These are phyloP conservation scores for Orientallactaga bullata DNA, from an alignment of 2,113 vertebrate genomes.

Conservation along the genomic window DNA sequence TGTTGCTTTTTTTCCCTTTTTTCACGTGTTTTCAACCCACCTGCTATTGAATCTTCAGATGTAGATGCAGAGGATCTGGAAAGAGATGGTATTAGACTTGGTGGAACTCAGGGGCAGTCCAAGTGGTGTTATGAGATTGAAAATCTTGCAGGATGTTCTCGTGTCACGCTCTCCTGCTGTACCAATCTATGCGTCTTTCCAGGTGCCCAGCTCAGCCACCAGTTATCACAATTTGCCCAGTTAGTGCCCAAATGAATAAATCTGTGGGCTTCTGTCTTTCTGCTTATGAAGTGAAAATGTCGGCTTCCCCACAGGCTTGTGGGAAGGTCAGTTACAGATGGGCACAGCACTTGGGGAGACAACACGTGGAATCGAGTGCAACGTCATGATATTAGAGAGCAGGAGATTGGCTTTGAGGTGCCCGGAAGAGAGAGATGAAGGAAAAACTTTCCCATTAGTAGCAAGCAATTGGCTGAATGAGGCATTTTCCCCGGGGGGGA, in stretches of 20 bases:
- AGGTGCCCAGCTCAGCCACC: not conserved
- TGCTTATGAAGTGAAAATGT: not conserved
- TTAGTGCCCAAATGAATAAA: not conserved
- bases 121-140: not conserved
- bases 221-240: not conserved
- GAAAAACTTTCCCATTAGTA: not conserved
- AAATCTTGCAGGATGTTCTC: no score
- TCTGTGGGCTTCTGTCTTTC: not conserved
- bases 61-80: not conserved
- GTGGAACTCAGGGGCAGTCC: not conserved
- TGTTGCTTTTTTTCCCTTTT: not conserved
- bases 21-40: not conserved
- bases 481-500: not conserved
- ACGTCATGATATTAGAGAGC: fast-evolving
- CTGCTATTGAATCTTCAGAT: not conserved
- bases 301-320: no score
- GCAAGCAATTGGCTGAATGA: no score
- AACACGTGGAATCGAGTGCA: not conserved
- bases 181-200: not conserved
- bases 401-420: not conserved
- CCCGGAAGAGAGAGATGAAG: not conserved
- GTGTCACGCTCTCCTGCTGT: not conserved
- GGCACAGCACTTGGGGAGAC: not conserved
- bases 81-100: not conserved
- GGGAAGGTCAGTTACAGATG: not conserved